These are phyloP conservation scores for Momotus momota DNA, from an alignment of 2,797 vertebrate genomes.

Conservation along the genomic window DNA sequence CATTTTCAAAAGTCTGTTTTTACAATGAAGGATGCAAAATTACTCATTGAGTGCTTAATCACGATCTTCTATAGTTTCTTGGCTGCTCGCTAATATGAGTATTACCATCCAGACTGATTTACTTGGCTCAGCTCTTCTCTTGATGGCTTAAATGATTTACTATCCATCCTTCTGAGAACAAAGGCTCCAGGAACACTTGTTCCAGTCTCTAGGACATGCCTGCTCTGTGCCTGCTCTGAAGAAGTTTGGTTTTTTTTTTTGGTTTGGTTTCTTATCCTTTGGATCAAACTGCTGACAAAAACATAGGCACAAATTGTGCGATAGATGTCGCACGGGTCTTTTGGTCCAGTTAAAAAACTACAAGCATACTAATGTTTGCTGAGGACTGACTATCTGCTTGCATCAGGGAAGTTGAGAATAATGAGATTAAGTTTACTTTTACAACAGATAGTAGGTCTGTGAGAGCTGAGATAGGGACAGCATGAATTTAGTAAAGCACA, in stretches of 20 bases:
- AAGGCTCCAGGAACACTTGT: not conserved
- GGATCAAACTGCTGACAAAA: not conserved
- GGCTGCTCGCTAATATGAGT: not conserved
- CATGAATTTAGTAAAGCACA: not conserved
- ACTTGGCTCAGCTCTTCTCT: conserved; percentile 43
- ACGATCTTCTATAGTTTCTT: conserved; percentile 37
- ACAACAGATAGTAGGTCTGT: not conserved
- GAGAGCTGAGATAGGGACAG: not conserved
- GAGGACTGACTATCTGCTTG: not conserved
- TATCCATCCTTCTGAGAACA: not conserved
- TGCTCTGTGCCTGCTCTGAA: not conserved
- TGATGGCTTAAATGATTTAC: conserved; percentile 41
- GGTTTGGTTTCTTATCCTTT: not conserved
- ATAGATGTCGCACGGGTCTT: not conserved
- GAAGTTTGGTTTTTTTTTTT: not conserved
- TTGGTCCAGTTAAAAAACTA: not conserved
- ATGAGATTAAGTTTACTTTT: not conserved
- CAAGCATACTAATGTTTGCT: not conserved
- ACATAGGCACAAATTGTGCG: not conserved
- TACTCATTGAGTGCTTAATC: conserved; percentile 43
- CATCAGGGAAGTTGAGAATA: not conserved
- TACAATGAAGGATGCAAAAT: conserved; percentile 26
- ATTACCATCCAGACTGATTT: conserved; percentile 42
- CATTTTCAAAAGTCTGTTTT: conserved; percentile 52
- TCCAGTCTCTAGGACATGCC: not conserved